These are phyloP conservation scores for Trachymyrmex cornetzi DNA, from an alignment of 1,140 invertebrate genomes.

Conservation along the genomic window DNA sequence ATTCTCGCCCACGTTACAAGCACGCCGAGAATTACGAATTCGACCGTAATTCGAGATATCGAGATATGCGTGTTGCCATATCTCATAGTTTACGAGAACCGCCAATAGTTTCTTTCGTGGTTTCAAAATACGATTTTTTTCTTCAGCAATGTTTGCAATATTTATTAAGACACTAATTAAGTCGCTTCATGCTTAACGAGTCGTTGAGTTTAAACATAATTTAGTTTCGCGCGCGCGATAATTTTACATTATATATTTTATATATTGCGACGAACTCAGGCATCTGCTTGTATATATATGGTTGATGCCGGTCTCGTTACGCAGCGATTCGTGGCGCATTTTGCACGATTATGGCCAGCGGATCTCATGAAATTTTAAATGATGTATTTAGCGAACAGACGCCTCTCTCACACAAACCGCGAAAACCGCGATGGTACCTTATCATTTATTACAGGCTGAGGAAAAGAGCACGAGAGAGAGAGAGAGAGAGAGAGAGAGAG, in stretches of 20 bases:
- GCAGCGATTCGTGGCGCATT: conserved; percentile 6
- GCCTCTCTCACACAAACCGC: background rate
- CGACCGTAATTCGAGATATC: background rate
- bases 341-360: background rate
- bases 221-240: background rate
- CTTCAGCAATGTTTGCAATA: background rate
- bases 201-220: background rate
- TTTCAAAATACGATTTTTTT: background rate
- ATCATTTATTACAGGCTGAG: conserved; percentile 30
- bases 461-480: background rate
- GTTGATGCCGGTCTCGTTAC: conserved; percentile 9
- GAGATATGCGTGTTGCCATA: background rate
- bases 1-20: conserved; percentile 43
- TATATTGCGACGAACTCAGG: background rate
- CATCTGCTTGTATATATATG: background rate
- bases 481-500: conserved; percentile 42
- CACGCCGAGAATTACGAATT: conserved; percentile 26
- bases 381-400: background rate
- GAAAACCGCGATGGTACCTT: conserved; percentile 16
- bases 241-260: conserved; percentile 19
- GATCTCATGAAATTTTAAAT: conserved; percentile 36
- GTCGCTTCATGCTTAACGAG: conserved; percentile 2
- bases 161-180: conserved; percentile 8
- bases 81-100: background rate
- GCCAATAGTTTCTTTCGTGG: background rate